These are phyloP conservation scores for Acrossocheilus wenchowensis DNA, from an alignment of 2,797 vertebrate species.

Conservation along the genomic window DNA sequence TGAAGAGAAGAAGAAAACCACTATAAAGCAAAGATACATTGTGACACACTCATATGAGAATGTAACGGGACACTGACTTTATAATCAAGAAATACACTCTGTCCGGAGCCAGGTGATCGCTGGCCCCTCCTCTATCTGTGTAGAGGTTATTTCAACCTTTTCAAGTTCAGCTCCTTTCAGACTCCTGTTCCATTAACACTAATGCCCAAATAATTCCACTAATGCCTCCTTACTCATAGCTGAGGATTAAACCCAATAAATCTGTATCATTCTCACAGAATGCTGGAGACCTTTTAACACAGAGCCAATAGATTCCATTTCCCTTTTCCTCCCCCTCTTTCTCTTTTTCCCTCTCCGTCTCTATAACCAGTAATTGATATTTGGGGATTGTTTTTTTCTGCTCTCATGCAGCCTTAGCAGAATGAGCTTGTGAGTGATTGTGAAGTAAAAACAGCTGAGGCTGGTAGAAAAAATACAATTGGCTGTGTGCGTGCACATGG, in stretches of 20 bases:
- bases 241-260: constrained; percentile 58
- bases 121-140: constrained; percentile 3
- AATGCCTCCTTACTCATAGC: constrained; percentile 44
- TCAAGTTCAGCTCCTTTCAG: constrained; percentile 33
- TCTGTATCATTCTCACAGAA: constrained; percentile 57
- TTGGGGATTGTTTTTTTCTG: constrained; percentile 51
- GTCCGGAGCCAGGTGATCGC: constrained; percentile 30
- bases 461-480: constrained; percentile 47
- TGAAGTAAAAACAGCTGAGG: constrained; percentile 61
- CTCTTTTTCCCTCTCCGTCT: constrained; percentile 22
- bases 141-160: constrained; percentile 50
- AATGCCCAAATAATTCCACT: constrained; percentile 52
- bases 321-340: constrained; percentile 7
- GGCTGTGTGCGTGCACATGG: constrained; percentile 47
- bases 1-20: constrained; percentile 28
- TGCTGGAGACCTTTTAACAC: constrained; percentile 53
- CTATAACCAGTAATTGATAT: constrained; percentile 59
- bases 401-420: constrained; percentile 47
- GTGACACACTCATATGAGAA: constrained; percentile 33
- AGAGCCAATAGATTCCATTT: constrained; percentile 47
- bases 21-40: constrained; percentile 21
- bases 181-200: constrained; percentile 53
- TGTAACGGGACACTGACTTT: constrained; percentile 37
- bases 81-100: constrained; percentile 48
- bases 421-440: constrained; percentile 57